Base-by-base conservation (phyloP, 1,140 invertebrate genomes). In the Cyphomyrmex costatus region DNA sequence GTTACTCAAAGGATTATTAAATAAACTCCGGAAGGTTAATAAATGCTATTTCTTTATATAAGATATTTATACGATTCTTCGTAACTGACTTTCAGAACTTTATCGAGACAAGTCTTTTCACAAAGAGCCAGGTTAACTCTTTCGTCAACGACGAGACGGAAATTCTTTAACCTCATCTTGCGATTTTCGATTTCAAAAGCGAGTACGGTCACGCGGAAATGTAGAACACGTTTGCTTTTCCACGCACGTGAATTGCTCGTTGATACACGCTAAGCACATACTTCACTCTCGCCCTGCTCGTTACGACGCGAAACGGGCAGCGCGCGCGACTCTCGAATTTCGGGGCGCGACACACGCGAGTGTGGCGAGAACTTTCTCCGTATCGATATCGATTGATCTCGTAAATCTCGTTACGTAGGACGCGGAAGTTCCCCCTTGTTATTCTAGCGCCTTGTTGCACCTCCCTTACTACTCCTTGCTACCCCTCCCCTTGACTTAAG, bases 311-410 rank as follows among this genome's bases (percentile, higher is more conserved):
- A 76, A 33, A 58, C 51, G n/a, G 3, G 36, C 2, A 2, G n/a
- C n/a, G 56, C 73, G n/a, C 33, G 53, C 53, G 74, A 24, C 27
- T 68, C 77, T 79, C 46, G 77, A 68, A 66, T 79, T 51, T 68
- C 42, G 14, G 76, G 46, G 7, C 24, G 42, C 36, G 74, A 78
- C 58, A 14, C 36, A 27, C 24, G 24, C 61, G n/a, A n/a, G n/a
- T n/a, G n/a, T n/a, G n/a, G 30, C 14, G 24, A n/a, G n/a, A 42
- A 83, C 77, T 79, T 79, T 83, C 53, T 74, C 53, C 65, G 8
- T 73, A 56, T 7, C 36, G 68, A 83, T 83, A 83, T 49, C 19
- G 36, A 73, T 83, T 42, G 36, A 61, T 73, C n/a, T 58, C 66
- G 53, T 61, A 60, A 49, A 61, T 73, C 27, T 71, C 66, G 42